A percentile compares a stretch with the other conserved stretches of the same genome.
Evolutionary conservation across 2,797 vertebrate species (phyloP).

Genomic region (Ceryle rudis): DNA sequence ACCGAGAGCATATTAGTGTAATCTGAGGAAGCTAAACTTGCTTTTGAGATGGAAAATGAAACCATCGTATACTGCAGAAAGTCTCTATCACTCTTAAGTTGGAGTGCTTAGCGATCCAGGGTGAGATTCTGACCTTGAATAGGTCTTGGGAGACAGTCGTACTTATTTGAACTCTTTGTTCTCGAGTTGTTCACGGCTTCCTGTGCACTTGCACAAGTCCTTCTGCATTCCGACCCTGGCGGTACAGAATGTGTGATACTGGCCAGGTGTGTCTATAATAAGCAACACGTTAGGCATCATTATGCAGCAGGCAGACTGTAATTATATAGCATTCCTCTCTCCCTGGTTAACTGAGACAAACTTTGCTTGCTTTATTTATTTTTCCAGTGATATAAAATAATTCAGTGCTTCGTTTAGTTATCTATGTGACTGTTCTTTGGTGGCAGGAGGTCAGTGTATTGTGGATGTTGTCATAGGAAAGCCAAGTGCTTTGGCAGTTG

Average conservation of each 20-base stretch:
- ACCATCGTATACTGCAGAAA: background rate
- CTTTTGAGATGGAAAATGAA: conserved; percentile 29
- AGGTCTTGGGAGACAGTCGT: background rate
- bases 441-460: background rate
- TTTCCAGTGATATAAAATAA: background rate
- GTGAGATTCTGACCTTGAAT: background rate
- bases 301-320: background rate
- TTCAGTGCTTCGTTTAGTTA: background rate
- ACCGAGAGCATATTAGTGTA: background rate
- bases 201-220: background rate
- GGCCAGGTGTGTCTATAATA: background rate
- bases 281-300: background rate
- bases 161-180: background rate
- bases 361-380: background rate
- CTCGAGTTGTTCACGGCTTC: background rate
- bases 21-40: background rate
- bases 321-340: background rate
- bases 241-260: background rate
- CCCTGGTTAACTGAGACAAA: background rate
- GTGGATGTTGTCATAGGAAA: background rate
- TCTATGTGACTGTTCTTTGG: background rate
- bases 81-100: background rate
- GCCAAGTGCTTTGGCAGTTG: background rate
- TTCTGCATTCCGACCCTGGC: background rate
- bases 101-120: background rate